Conservation (phyloP, 1,140 invertebrate species). For the Delia radicum region DNA sequence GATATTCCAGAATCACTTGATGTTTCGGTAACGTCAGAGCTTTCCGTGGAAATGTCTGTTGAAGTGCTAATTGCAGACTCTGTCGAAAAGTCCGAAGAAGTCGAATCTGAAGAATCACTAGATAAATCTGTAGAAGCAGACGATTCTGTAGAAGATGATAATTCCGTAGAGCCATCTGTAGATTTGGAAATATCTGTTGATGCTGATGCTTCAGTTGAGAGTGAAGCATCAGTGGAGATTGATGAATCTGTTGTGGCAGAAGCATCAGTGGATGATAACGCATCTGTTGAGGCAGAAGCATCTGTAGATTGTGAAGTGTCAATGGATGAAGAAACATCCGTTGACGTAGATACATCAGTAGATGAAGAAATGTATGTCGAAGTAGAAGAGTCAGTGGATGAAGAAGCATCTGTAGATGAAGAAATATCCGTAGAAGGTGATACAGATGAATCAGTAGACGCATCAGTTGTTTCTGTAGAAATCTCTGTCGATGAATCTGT, state of each 20-base stretch:
- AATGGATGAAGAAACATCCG: neutral
- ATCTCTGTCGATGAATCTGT: conserved; percentile 28
- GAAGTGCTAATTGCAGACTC: neutral
- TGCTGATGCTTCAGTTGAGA: conserved; percentile 13
- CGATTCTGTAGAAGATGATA: conserved; percentile 29
- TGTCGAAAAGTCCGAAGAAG: conserved; percentile 22
- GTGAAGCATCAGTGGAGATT: conserved; percentile 26
- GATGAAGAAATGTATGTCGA: neutral
- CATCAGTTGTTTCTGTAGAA: conserved; percentile 20
- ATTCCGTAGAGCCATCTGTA: conserved; percentile 27
- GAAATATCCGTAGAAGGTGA: neutral
- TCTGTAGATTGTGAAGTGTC: too few relatives aligned
- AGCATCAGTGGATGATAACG: neutral
- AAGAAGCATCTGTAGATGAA: conserved; percentile 26
- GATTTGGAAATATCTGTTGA: conserved; percentile 29
- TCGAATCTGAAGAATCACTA: neutral
- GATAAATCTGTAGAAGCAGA: conserved; percentile 32
- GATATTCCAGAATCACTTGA: neutral
- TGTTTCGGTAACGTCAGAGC: neutral
- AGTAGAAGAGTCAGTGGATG: conserved; percentile 20
- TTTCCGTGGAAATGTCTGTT: too few relatives aligned
- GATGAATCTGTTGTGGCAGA: neutral
- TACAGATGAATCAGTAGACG: conserved; percentile 25
- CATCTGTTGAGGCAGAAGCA: neutral
- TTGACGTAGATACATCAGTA: neutral